A percentile compares a stretch with the other conserved stretches of the same genome.
These are phyloP conservation scores for Sciaenops ocellatus DNA, from an alignment of 2,797 vertebrate genomes.

Conservation along the genomic window DNA sequence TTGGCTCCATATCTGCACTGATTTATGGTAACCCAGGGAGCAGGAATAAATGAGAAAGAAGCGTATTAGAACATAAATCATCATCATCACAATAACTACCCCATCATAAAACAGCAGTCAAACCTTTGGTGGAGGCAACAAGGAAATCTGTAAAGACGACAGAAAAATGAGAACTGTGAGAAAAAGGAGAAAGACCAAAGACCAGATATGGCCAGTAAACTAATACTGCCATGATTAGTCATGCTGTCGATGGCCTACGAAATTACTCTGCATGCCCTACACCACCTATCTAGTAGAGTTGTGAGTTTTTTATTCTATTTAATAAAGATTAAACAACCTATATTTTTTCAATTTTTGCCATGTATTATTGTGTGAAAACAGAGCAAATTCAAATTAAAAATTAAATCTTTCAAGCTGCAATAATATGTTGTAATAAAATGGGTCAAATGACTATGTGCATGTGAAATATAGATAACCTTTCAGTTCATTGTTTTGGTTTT, in stretches of 20 bases:
- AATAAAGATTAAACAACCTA: background rate
- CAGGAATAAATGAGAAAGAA: slow-evolving; percentile 67
- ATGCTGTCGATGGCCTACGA: slow-evolving; percentile 58
- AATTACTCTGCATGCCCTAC: slow-evolving; percentile 31
- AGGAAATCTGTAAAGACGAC: slow-evolving; percentile 46
- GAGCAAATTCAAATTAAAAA: background rate
- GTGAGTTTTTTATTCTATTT: slow-evolving; percentile 10
- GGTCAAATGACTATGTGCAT: background rate
- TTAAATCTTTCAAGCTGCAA: background rate
- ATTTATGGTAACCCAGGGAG: slow-evolving; percentile 76
- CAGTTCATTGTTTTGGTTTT: background rate
- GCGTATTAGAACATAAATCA: slow-evolving; percentile 78
- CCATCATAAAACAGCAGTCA: slow-evolving; percentile 74
- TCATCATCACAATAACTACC: slow-evolving; percentile 73
- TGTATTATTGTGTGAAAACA: background rate
- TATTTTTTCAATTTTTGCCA: background rate
- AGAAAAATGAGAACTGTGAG: slow-evolving; percentile 83
- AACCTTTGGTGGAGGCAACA: slow-evolving; percentile 53
- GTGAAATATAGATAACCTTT: background rate
- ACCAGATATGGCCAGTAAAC: slow-evolving; percentile 73
- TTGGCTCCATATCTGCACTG: slow-evolving; percentile 54
- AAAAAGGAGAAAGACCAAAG: slow-evolving; percentile 70
- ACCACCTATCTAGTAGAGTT: slow-evolving; percentile 1
- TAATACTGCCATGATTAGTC: slow-evolving; percentile 77
- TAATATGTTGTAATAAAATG: background rate